These are phyloP conservation scores for Acheta domesticus DNA, from an alignment of 2,888 invertebrate species.

Conservation along the genomic window DNA sequence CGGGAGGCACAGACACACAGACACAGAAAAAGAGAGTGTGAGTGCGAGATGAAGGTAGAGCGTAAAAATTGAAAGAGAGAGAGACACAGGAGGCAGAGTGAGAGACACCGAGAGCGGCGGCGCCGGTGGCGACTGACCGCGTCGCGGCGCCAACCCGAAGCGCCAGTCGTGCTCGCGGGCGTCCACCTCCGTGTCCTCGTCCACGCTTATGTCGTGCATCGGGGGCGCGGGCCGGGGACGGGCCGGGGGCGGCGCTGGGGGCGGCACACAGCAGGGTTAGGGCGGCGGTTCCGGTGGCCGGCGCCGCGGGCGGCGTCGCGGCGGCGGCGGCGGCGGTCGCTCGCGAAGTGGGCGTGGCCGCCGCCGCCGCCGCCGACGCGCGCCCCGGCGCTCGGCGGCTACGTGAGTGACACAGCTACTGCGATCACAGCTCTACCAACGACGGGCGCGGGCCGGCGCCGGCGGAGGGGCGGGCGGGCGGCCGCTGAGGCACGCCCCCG, in stretches of 20 bases:
- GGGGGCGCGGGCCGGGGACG: conserved; percentile 42
- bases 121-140: conserved; percentile 26
- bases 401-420: no score
- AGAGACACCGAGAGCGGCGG: not conserved
- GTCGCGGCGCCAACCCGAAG: conserved; percentile 47
- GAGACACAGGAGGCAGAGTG: not conserved
- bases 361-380: no score
- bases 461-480: no score
- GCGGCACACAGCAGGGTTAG: no score
- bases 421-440: no score
- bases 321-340: no score
- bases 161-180: conserved; percentile 56
- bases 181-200: conserved; percentile 55
- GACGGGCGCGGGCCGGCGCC: no score
- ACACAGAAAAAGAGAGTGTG: not conserved
- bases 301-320: no score
- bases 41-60: not conserved
- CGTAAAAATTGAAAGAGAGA: not conserved
- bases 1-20: not conserved
- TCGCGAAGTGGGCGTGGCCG: no score
- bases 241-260: conserved; percentile 43
- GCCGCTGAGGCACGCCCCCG: no score
- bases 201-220: conserved; percentile 54
- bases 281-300: no score
- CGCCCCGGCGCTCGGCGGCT: no score